These are phyloP conservation scores for Columbina picui DNA, from an alignment of 2,113 vertebrate species.

Conservation along the genomic window DNA sequence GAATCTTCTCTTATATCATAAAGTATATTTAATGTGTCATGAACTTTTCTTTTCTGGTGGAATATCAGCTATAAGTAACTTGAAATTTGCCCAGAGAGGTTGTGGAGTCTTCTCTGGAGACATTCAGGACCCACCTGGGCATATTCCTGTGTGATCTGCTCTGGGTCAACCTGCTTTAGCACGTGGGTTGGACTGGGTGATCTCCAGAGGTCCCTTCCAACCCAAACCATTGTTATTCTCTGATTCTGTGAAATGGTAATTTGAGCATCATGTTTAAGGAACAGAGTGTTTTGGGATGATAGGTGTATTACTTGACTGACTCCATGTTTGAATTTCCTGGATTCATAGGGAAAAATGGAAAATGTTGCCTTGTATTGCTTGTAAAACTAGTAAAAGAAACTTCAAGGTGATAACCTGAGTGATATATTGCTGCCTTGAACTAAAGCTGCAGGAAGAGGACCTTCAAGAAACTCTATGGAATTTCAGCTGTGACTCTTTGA, in stretches of 20 bases:
- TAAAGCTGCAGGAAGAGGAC: background rate
- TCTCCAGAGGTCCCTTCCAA: too few relatives aligned
- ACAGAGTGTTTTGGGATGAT: background rate
- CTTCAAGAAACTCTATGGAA: background rate
- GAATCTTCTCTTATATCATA: background rate
- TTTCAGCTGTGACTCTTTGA: background rate
- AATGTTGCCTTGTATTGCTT: background rate
- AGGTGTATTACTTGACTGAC: background rate
- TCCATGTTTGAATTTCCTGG: background rate
- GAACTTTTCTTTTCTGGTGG: background rate
- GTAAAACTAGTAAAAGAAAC: background rate
- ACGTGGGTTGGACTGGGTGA: too few relatives aligned
- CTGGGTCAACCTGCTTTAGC: too few relatives aligned
- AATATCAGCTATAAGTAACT: background rate
- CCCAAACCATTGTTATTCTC: too few relatives aligned
- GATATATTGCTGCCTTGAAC: background rate
- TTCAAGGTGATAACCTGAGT: background rate
- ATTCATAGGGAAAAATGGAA: background rate
- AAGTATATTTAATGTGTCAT: background rate
- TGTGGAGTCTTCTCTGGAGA: too few relatives aligned
- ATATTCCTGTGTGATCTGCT: too few relatives aligned
- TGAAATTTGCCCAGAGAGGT: background rate
- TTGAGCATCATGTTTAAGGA: background rate
- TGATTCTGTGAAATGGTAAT: background rate
- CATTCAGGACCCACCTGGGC: too few relatives aligned